Base-by-base conservation (phyloP, 2,797 vertebrate genomes). In the Onychomys leucogaster region DNA sequence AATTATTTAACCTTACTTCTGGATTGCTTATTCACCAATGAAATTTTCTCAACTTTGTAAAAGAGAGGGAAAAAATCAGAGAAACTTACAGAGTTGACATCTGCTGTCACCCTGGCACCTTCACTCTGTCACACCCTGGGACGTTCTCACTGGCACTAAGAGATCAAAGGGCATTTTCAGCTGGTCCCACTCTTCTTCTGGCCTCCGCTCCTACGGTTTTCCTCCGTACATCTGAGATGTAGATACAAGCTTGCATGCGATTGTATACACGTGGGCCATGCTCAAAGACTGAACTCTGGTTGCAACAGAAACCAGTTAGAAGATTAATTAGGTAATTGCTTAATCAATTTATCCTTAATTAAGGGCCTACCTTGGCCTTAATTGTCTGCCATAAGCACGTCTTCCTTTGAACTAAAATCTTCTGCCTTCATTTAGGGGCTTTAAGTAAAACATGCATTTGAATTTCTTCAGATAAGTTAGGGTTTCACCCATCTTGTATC, bases 281-380 rank as follows among this genome's bases (percentile, higher is more conserved):
- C 43, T 76, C 59, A 46, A 93, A 95, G 57, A 75, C 52, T 75
- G 10, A 92, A 73, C 46, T 73, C 76, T 37, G 10, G 7, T 57
- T 17, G 6, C 63, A 67, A 80, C 8, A 59, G 43, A 92, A 92
- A 55, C 73, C 77, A 61, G 43, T 89, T 57, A 89, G 78, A 21
- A 92, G 69, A 76, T 92, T 94, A 92, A 94, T 61, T 83, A 69
- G 32, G 69, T 87, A 37, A 96, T 96, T 83, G 95, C 52, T 90
- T 90, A 94, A 90, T 90, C 55, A 65, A 89, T 85, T 93, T 94
- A 88, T 93, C 87, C 55, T 88, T 88, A 94, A 78, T 88, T 84
- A 94, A 52, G 59, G 63, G 73, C 63, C 52, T 55, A 59, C 76
- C 93, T 92, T 12, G 41, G 23, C 55, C 87, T 89, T 93, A 21